Evolutionary conservation across 2,888 invertebrate genomes (phyloP).

Genomic region (Stenoptilia bipunctidactyla): DNA sequence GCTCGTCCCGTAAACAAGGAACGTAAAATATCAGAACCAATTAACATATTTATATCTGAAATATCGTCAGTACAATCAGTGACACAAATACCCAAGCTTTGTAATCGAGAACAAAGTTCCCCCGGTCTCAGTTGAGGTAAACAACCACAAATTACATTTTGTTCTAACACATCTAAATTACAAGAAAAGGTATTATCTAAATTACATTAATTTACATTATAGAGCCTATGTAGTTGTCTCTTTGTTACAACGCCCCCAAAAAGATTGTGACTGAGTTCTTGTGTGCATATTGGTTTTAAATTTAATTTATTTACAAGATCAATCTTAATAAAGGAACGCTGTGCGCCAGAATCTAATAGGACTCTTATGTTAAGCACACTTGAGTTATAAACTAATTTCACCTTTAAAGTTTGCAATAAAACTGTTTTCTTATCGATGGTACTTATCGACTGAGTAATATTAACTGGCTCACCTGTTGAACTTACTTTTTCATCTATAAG

Average conservation of each 20-base stretch:
- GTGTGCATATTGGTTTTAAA: not conserved
- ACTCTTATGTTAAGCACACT: too few species aligned
- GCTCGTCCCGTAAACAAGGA: not conserved
- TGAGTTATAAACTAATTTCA: too few species aligned
- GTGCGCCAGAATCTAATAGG: not conserved
- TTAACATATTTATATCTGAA: constrained; percentile 1
- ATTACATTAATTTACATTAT: not conserved
- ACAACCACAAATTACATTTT: not conserved
- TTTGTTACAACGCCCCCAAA: not conserved
- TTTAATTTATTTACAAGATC: not conserved
- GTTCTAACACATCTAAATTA: not conserved
- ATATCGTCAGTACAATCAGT: not conserved
- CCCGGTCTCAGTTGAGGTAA: not conserved
- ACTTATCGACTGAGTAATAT: too few species aligned
- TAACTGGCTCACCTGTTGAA: too few species aligned
- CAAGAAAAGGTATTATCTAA: not conserved
- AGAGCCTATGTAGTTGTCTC: not conserved
- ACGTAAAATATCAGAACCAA: constrained; percentile 5
- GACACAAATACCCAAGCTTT: not conserved
- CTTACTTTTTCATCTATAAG: too few species aligned
- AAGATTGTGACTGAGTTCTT: not conserved
- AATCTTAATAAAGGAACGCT: not conserved
- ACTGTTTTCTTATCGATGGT: too few species aligned
- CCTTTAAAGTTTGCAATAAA: too few species aligned
- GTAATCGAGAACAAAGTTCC: not conserved